phyloP scores from a whole-genome alignment of 2,113 vertebrate genomes.

The Megatriorchis doriae region DNA sequence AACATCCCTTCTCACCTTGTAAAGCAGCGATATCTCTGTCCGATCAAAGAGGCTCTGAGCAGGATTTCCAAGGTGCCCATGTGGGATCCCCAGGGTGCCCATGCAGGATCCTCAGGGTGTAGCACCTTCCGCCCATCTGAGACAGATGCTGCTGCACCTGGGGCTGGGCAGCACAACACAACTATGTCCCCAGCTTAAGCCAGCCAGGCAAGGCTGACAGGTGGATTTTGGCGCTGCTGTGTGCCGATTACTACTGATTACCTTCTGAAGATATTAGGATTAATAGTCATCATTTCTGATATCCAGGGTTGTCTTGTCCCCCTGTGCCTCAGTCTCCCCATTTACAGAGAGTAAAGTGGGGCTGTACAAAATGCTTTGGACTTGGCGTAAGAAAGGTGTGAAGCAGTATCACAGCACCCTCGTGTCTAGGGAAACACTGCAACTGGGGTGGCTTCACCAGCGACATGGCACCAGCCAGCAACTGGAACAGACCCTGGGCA shows the following conservation, averaged over 20 bases:
- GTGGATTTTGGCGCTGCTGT: neutral
- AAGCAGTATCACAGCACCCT: neutral
- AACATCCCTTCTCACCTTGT: neutral
- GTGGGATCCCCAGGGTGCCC: neutral
- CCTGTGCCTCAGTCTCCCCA: neutral
- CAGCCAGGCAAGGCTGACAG: neutral
- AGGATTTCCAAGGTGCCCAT: neutral
- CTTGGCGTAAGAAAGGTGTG: neutral
- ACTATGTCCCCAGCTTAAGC: fast-evolving
- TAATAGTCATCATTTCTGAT: neutral
- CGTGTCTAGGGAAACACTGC: neutral
- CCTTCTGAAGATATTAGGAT: neutral
- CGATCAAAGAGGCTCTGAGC: neutral
- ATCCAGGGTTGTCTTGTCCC: neutral
- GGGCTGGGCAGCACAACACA: neutral
- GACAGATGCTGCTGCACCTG: neutral
- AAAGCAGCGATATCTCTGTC: neutral
- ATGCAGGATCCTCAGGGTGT: neutral
- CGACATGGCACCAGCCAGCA: fast-evolving
- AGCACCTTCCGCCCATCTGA: fast-evolving
- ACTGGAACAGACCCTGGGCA: fast-evolving
- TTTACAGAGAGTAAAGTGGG: fast-evolving
- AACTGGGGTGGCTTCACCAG: neutral
- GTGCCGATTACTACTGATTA: fast-evolving
- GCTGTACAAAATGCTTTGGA: neutral